Evolutionary conservation across 1,140 invertebrate species (phyloP).

Genomic region (Trichogramma pretiosum): DNA sequence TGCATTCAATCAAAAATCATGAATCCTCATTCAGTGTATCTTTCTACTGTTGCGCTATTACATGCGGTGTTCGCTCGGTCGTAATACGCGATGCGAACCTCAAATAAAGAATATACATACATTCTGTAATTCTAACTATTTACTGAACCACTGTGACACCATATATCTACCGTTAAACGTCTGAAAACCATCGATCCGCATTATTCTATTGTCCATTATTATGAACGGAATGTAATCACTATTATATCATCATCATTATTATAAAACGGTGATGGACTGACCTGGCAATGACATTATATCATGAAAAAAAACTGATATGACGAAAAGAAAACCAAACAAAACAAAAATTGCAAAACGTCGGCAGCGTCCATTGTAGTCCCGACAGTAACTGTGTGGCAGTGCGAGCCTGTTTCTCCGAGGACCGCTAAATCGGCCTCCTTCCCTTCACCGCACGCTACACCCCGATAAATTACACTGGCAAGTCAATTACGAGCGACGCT

Average conservation of each 20-base stretch:
- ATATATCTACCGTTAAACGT: too few species aligned
- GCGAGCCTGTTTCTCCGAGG: slow-evolving; percentile 47
- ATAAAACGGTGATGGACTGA: too few species aligned
- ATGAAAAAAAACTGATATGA: slow-evolving; percentile 5
- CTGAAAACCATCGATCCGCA: too few species aligned
- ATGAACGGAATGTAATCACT: too few species aligned
- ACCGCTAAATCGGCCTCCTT: slow-evolving; percentile 45
- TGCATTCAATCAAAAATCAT: too few species aligned
- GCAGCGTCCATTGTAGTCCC: slow-evolving; percentile 44
- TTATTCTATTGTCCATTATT: too few species aligned
- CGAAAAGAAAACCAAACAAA: slow-evolving; percentile 1
- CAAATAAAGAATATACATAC: too few species aligned
- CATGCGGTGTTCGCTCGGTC: slow-evolving; percentile 38
- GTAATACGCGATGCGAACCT: slow-evolving; percentile 35
- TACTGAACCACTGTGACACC: too few species aligned
- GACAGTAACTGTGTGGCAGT: slow-evolving; percentile 47
- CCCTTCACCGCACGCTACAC: slow-evolving; percentile 45
- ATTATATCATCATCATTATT: too few species aligned
- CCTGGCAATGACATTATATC: not conserved
- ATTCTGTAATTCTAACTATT: too few species aligned
- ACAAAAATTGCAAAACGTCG: slow-evolving; percentile 17
- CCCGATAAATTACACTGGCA: slow-evolving; percentile 44
- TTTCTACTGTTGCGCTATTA: too few species aligned
- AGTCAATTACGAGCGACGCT: slow-evolving; percentile 41
- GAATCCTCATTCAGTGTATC: too few species aligned